A percentile compares a stretch with the other conserved stretches of the same genome.
Conservation (phyloP, 2,888 invertebrate genomes). For the Dicranocentrus wangi region DNA sequence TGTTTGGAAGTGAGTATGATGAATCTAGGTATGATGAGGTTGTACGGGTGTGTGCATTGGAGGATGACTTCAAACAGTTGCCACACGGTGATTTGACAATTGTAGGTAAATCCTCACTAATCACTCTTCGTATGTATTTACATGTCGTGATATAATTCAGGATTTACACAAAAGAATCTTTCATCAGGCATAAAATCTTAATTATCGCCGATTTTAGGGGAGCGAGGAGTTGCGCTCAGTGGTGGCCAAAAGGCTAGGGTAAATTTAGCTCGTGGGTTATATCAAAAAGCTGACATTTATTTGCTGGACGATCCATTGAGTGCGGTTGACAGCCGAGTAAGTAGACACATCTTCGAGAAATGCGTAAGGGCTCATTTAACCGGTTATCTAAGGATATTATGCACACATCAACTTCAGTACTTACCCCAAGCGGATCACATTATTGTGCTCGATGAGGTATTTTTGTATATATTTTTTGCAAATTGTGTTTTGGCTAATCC, state of each 20-base stretch:
- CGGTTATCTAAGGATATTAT: constrained; percentile 83
- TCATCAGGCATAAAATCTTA: too few species aligned
- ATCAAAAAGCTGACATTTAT: constrained; percentile 76
- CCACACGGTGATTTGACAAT: constrained; percentile 76
- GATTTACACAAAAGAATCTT: too few species aligned
- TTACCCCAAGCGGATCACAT: constrained; percentile 70
- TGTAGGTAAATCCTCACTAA: constrained; percentile 76
- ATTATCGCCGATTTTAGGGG: too few species aligned
- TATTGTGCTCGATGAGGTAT: constrained; percentile 71
- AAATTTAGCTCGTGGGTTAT: constrained; percentile 75
- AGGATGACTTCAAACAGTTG: constrained; percentile 74
- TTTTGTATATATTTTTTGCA: too few species aligned
- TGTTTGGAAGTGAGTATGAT: constrained; percentile 84
- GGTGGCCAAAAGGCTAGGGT: constrained; percentile 74
- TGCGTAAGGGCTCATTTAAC: constrained; percentile 82
- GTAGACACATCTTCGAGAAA: constrained; percentile 89
- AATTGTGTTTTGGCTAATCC: too few species aligned
- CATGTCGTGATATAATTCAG: too few species aligned
- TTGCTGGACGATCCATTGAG: constrained; percentile 70
- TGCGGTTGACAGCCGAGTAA: constrained; percentile 86
- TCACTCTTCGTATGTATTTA: too few species aligned
- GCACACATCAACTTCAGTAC: constrained; percentile 78
- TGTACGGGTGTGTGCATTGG: constrained; percentile 76
- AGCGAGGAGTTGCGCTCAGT: constrained; percentile 75
- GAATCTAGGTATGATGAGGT: constrained; percentile 75